Percentiles rank a stretch among this genome's conserved stretches.
These are phyloP conservation scores for Nasonia longicornis DNA, from an alignment of 1,140 invertebrate genomes.

Conservation along the genomic window DNA sequence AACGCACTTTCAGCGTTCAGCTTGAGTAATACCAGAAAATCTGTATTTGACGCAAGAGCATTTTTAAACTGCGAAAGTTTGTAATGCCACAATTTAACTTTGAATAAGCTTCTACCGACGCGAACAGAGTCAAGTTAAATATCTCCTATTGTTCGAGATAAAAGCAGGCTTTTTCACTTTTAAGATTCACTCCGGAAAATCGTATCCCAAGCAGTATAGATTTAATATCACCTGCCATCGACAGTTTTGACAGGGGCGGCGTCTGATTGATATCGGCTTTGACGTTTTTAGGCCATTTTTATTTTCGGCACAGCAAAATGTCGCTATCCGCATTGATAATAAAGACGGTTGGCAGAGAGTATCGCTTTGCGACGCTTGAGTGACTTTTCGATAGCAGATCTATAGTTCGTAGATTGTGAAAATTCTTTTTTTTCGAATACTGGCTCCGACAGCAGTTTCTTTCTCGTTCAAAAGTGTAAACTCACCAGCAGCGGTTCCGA, in stretches of 20 bases:
- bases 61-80: neutral
- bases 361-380: no score
- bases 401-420: no score
- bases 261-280: constrained; percentile 6
- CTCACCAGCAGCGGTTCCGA: constrained; percentile 68
- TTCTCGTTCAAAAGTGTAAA: neutral
- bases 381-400: no score
- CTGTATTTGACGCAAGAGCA: neutral
- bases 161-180: no score
- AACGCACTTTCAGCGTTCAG: neutral
- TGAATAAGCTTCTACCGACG: neutral
- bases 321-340: no score
- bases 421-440: no score
- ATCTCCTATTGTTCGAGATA: neutral
- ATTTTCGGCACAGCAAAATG: neutral
- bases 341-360: no score
- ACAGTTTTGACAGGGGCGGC: neutral
- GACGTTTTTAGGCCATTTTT: neutral
- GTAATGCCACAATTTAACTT: neutral
- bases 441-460: no score
- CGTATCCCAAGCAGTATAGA: neutral
- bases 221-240: neutral
- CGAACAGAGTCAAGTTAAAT: neutral
- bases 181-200: neutral
- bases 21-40: neutral